These are phyloP conservation scores for Chamaea fasciata DNA, from an alignment of 2,113 vertebrate species.

Conservation along the genomic window DNA sequence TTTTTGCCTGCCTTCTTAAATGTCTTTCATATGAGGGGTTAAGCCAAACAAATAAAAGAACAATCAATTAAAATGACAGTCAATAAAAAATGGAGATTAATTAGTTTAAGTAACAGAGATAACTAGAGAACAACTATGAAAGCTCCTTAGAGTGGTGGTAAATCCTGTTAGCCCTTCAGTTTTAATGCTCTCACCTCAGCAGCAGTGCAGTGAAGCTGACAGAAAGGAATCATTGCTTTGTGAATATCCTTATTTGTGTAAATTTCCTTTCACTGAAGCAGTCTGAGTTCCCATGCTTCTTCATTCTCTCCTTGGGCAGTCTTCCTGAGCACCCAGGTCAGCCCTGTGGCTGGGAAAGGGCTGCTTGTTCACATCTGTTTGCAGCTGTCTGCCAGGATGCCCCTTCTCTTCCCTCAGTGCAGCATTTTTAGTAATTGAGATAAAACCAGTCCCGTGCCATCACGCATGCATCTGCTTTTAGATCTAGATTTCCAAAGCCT, in stretches of 20 bases:
- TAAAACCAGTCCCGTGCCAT: not conserved
- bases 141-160: not conserved
- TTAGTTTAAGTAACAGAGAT: not conserved
- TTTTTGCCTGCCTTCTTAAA: not conserved
- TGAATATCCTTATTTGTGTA: not conserved
- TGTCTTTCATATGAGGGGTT: not conserved
- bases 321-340: not conserved
- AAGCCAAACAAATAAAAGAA: not conserved
- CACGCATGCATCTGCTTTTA: not conserved
- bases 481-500: not conserved
- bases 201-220: not conserved
- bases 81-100: not conserved
- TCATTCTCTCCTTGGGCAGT: not conserved
- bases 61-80: not conserved
- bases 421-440: not conserved
- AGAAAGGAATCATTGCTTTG: not conserved
- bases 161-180: not conserved
- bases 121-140: not conserved
- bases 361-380: not conserved
- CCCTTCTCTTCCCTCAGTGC: not conserved
- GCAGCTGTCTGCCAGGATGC: not conserved
- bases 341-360: not conserved
- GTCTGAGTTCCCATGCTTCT: not conserved
- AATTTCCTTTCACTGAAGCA: not conserved
- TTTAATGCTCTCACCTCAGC: not conserved